phyloP scores from a whole-genome alignment of 2,888 invertebrate species.

The Proisotoma minuta region DNA sequence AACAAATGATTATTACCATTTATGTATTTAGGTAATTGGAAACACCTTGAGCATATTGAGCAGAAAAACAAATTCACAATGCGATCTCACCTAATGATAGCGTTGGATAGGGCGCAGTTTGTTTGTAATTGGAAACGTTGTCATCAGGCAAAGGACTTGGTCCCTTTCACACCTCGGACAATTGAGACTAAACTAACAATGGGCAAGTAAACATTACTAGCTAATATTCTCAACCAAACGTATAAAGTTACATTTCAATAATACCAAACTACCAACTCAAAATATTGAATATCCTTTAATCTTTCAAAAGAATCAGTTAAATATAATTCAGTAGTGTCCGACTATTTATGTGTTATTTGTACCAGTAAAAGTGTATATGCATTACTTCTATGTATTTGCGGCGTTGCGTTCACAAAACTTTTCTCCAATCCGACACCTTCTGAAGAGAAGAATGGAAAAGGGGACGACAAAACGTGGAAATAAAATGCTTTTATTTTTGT shows the following conservation, averaged over 20 bases:
- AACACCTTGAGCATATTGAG: not conserved
- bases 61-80: conserved; percentile 5
- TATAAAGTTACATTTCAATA: conserved; percentile 1
- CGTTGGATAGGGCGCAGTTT: conserved; percentile 32
- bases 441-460: no score
- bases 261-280: not conserved
- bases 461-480: conserved; percentile 3
- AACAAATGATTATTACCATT: not conserved
- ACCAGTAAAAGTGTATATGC: no score
- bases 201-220: not conserved
- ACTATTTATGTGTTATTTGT: no score
- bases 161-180: conserved; percentile 4
- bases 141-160: conserved; percentile 4
- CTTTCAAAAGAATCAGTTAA: not conserved
- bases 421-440: not conserved
- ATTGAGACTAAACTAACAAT: conserved; percentile 6
- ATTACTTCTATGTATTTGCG: not conserved
- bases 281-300: not conserved
- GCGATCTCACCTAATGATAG: conserved; percentile 38
- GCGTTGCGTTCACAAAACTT: not conserved
- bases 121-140: conserved; percentile 44
- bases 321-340: no score
- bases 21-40: not conserved
- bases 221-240: not conserved
- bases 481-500: conserved; percentile 8